Base-by-base conservation (phyloP, 2,888 invertebrate species). In the Hetaerina titia region DNA sequence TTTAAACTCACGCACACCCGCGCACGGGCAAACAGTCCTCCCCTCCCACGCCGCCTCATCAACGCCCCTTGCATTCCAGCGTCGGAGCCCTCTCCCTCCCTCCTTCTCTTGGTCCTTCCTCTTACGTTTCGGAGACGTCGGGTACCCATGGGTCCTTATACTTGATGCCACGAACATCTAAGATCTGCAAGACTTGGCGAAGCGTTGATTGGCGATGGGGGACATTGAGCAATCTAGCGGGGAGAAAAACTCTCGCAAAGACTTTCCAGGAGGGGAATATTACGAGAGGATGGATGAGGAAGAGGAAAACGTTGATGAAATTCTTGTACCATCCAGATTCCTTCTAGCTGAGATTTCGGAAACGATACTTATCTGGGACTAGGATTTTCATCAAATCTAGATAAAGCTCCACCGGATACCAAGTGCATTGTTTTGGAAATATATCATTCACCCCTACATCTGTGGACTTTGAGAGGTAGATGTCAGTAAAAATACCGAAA, bases 141-240 rank as follows among this genome's bases (percentile, higher is more conserved):
- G 63, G 92, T 92, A 25, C 90, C 90, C 90, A 57, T 64, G 90
- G 90, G 90, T 64, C 90, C 31, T 31, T 58, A n/a, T 58, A 19
- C 13, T 31, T 64, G 88, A 88, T 88, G 45, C 15, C 19, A 19
- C 19, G 88, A 88, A 8, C 64, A 19, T 69, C 69, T 69, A 22
- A 69, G 69, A 22, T n/a, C 31, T 64, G 31, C 90, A 90, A 64
- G 90, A 90, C 90, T 45, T 45, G 63, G 25, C 90, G 64, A 60
- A 45, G 90, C 63, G 63, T 22, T 90, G 90, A 90, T 90, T 90
- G 90, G 90, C 90, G 31, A 64, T 25, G 25, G 45, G 90, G 64
- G 90, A 90, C 64, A 88, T 90, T 17, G 25, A 69, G 69, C n/a
- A 69, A 69, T 60, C 60, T 60, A 60, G 13, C 17, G 1, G 60